A percentile compares a stretch with the other conserved stretches of the same genome.
Evolutionary conservation across 1,140 invertebrate genomes (phyloP).

Genomic region (Diachasmimorpha longicaudata): DNA sequence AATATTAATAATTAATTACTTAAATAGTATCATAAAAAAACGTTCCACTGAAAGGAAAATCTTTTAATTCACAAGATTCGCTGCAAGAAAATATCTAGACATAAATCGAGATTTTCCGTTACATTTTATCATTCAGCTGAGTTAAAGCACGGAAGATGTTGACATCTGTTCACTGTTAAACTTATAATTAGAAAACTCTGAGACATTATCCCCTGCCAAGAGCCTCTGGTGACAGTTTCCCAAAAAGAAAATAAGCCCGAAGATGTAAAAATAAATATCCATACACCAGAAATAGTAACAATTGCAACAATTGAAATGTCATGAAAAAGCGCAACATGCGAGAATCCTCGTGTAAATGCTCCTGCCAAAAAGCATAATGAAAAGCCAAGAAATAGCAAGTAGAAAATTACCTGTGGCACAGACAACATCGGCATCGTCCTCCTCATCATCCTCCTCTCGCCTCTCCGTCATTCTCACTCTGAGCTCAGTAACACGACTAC

Average conservation of each 20-base stretch:
- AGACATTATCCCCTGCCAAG: neutral
- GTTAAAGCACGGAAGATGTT: neutral
- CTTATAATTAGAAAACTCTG: neutral
- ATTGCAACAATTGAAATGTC: neutral
- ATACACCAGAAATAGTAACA: neutral
- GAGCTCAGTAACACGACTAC: slow-evolving; percentile 41
- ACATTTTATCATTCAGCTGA: too few relatives aligned
- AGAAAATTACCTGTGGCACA: slow-evolving; percentile 38
- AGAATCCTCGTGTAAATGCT: too few relatives aligned
- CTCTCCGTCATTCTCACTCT: slow-evolving; percentile 45
- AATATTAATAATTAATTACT: too few relatives aligned
- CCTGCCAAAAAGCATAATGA: too few relatives aligned
- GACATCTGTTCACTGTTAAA: neutral
- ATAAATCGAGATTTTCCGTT: too few relatives aligned
- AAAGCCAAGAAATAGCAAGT: neutral
- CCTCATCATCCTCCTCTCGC: slow-evolving; percentile 36
- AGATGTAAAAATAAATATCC: too few relatives aligned
- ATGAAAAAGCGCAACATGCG: neutral
- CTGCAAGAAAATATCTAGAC: too few relatives aligned
- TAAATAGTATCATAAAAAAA: too few relatives aligned
- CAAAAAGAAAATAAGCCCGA: neutral
- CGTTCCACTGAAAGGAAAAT: too few relatives aligned
- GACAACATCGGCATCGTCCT: slow-evolving; percentile 41
- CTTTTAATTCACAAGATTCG: too few relatives aligned
- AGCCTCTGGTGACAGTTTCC: neutral